These are phyloP conservation scores for Alloscopus bannaensis DNA, from an alignment of 2,888 invertebrate genomes.

Conservation along the genomic window DNA sequence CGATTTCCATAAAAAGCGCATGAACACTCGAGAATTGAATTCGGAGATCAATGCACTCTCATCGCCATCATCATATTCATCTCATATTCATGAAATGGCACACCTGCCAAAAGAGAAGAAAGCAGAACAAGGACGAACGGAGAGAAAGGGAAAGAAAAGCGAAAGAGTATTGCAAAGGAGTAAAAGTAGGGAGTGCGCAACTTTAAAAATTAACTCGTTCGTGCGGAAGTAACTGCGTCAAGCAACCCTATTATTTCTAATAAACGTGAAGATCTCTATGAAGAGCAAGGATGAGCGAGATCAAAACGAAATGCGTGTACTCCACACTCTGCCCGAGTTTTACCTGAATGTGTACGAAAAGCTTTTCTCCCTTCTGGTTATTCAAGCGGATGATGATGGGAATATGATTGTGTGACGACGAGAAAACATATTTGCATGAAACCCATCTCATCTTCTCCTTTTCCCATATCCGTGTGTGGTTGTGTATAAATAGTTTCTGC, in stretches of 20 bases:
- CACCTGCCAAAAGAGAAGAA: slow-evolving; percentile 45
- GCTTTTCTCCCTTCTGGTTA: too few relatives aligned
- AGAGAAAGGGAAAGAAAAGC: slow-evolving; percentile 8
- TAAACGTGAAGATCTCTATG: slow-evolving; percentile 20
- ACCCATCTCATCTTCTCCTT: too few relatives aligned
- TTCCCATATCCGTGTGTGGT: too few relatives aligned
- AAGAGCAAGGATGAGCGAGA: not conserved
- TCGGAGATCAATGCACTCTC: slow-evolving; percentile 50
- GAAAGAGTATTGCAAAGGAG: slow-evolving; percentile 12
- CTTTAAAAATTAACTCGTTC: slow-evolving; percentile 55
- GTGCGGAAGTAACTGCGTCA: slow-evolving; percentile 35
- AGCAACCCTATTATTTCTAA: slow-evolving; percentile 34
- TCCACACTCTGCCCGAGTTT: too few relatives aligned
- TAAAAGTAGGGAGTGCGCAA: slow-evolving; percentile 21
- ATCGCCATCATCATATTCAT: slow-evolving; percentile 46
- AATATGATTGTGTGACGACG: not conserved
- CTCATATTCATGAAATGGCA: slow-evolving; percentile 58
- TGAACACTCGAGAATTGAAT: slow-evolving; percentile 55
- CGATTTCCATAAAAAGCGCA: slow-evolving; percentile 60
- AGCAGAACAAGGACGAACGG: too few relatives aligned
- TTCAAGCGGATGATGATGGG: slow-evolving; percentile 37
- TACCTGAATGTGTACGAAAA: too few relatives aligned
- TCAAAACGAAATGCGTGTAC: too few relatives aligned
- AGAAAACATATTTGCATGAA: slow-evolving; percentile 4
- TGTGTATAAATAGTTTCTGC: too few relatives aligned